Evolutionary conservation across 92 coral and sea anemone genomes (phyloP), one percentile per base, ranked within the genome.

Genomic region (Phenganax marumi): DNA sequence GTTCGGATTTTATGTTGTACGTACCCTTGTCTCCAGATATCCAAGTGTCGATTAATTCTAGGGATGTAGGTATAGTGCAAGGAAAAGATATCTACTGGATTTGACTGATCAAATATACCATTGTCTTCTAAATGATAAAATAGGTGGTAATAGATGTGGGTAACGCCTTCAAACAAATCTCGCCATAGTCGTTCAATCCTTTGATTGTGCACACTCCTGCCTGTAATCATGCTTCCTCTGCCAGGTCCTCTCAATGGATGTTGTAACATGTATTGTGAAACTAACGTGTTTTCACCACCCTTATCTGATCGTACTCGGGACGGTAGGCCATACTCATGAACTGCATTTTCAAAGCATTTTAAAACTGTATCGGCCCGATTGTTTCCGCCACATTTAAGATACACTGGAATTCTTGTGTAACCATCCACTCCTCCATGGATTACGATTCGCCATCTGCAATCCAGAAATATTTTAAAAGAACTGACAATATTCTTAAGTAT

Each of bases 21-120:
- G 56, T n/a, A 86, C 58, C 90, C 90, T 65, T 82, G 78, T 63
- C 62, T 87, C 90, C 90, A 87, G 54, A 47, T 75, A 48, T 47
- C 62, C 25, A 87, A 10, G 62, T 87, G 84, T 24, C 84, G 46
- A 84, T 82, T 87, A 19, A 87, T 66, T 63, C 86, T 47, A 53
- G 90, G 90, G 22, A 81, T 39, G 22, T 75, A 86, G 51, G 76
- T 83, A 82, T 54, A 87, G 63, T 82, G 86, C 39, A 82, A 39
- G 39, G 79, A 64, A 68, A 75, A 87, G 50, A 82, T 49, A 68
- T 87, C 80, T 25, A 53, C 19, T 65, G 71, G 84, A 33, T 73
- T 73, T 75, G 90, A n/a, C 75, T 83, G 86, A 24, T 86, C 83
- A 60, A 85, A 72, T 19, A 85, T 68, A 13, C 85, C 80, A 85